These are phyloP conservation scores for Periophthalmodon schlosseri DNA, from an alignment of 2,113 vertebrate species.

Conservation along the genomic window DNA sequence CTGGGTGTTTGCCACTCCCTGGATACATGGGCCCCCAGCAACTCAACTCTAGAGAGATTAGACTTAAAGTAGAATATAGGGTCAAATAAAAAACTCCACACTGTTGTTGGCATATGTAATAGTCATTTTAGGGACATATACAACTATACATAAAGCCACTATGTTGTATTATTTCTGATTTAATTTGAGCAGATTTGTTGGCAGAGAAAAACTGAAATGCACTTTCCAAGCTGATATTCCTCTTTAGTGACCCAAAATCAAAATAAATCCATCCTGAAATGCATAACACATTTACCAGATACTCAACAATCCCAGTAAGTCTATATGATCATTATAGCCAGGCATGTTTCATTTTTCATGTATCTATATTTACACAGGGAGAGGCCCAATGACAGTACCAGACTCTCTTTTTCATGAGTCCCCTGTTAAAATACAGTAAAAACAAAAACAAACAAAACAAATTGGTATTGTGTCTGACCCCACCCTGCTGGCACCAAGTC, in stretches of 20 bases:
- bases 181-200: background rate
- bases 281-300: background rate
- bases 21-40: background rate
- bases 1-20: no score
- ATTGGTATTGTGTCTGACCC: slow-evolving; percentile 32
- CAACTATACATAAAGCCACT: background rate
- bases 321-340: slow-evolving; percentile 20
- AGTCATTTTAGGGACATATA: background rate
- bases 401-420: no score
- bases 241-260: background rate
- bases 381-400: no score
- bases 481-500: slow-evolving; percentile 25
- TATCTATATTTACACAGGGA: no score
- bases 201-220: background rate
- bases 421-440: no score
- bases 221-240: background rate
- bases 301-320: background rate
- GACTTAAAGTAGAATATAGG: no score
- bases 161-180: background rate
- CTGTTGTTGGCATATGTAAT: background rate
- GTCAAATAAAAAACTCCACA: background rate
- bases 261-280: background rate
- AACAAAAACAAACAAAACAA: background rate
- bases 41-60: background rate
- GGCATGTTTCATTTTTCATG: background rate